Conservation (phyloP, 2,888 invertebrate genomes). For the Microplitis deprimator region DNA sequence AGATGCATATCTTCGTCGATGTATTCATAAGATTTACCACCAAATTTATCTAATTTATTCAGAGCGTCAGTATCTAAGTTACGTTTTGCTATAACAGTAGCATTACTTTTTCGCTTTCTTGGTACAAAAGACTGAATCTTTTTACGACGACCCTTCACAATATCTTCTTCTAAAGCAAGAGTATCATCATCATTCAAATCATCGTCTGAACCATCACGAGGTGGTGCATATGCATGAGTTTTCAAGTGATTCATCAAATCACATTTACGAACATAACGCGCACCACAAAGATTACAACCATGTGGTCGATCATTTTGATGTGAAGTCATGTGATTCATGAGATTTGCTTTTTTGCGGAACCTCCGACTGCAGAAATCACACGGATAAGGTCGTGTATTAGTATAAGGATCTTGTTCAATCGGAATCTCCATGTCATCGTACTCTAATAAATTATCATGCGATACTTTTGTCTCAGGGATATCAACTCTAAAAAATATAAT, state of each 20-base stretch:
- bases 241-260: conserved; percentile 89
- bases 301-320: conserved; percentile 89
- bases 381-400: conserved; percentile 84
- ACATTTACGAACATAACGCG: conserved; percentile 83
- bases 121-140: conserved; percentile 68
- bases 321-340: conserved; percentile 90
- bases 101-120: conserved; percentile 67
- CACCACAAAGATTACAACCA: conserved; percentile 86
- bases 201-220: conserved; percentile 74
- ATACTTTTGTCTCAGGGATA: conserved; percentile 74
- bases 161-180: conserved; percentile 61
- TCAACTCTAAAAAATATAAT: conserved; percentile 74
- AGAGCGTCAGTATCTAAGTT: conserved; percentile 41
- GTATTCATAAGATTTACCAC: conserved; percentile 64
- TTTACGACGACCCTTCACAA: conserved; percentile 65
- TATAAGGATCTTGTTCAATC: conserved; percentile 85
- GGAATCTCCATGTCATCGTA: conserved; percentile 84
- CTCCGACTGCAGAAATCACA: conserved; percentile 89
- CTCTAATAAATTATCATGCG: conserved; percentile 71
- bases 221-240: conserved; percentile 84
- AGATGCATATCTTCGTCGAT: conserved; percentile 70
- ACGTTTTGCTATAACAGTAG: conserved; percentile 55
- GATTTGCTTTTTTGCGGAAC: conserved; percentile 86
- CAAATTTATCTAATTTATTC: conserved; percentile 48
- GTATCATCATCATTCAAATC: conserved; percentile 72